Evolutionary conservation across 2,888 invertebrate species (phyloP), one percentile per base, ranked within the genome.

Genomic region (Notodonta ziczac): DNA sequence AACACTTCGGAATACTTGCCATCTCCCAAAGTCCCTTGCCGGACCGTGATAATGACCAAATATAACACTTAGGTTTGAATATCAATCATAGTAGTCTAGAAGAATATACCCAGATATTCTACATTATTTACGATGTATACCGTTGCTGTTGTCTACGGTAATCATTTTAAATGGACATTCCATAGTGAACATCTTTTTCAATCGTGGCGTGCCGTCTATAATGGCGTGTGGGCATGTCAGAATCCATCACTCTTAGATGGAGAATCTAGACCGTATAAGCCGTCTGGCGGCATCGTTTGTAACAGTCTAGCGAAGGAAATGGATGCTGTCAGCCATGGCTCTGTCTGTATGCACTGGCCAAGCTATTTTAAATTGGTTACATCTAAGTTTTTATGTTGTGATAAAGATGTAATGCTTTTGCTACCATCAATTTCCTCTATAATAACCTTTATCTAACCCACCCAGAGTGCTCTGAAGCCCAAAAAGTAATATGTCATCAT

Each of bases 401-500:
- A 35, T 35, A 35, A 35, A 35, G 35, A 35, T 35, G 7, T 35
- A 35, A 35, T 6, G 6, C 5, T 35, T 6, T 35, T 35, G 35
- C 35, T 6, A 50, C 50, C 4, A 16, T 4, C 50, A 4, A 24
- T 24, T 24, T 24, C 1, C 24, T 24, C 1, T 24, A 24, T 24
- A 24, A 50, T 2, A 50, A 50, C 7, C 16, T 16, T 50, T 50
- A 50, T 50, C 50, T 9, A 16, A 14, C 16, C 16, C 16, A 9
- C 9, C 9, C 16, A 48, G n/a, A 16, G 10, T 5, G 9, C 50
- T 16, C 50, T 16, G 50, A 16, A n/a, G 46, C 46, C 10, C 16
- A 50, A 50, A 5, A 16, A 50, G 50, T 50, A 50, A 50, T 50
- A 16, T 50, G 50, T 50, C 50, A 50, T 50, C 50, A 50, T 16